Evolutionary conservation across 2,888 invertebrate species (phyloP).

Genomic region (Caenorhabditis virilis): DNA sequence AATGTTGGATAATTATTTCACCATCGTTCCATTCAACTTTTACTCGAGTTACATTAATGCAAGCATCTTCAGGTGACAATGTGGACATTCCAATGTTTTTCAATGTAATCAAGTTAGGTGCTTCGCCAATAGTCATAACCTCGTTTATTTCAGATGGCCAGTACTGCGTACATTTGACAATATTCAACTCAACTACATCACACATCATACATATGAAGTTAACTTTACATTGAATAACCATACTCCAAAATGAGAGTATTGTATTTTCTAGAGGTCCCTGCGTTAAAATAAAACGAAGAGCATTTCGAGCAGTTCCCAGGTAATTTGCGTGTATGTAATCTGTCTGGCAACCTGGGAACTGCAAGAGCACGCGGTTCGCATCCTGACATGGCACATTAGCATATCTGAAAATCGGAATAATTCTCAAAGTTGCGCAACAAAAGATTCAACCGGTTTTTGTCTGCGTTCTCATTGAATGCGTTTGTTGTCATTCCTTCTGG

Average conservation of each 20-base stretch:
- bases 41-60: conserved; percentile 22
- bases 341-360: conserved; percentile 20
- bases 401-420: conserved; percentile 13
- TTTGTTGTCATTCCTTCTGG: conserved; percentile 48
- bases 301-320: conserved; percentile 32
- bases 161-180: conserved; percentile 38
- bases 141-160: conserved; percentile 25
- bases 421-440: background rate
- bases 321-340: conserved; percentile 58
- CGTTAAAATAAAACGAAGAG: conserved; percentile 53
- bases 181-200: conserved; percentile 43
- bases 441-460: conserved; percentile 43
- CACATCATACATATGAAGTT: conserved; percentile 49
- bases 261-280: conserved; percentile 47
- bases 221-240: conserved; percentile 31
- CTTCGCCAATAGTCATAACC: conserved; percentile 25
- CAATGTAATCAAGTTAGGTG: conserved; percentile 18
- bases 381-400: conserved; percentile 53
- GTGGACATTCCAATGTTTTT: conserved; percentile 11
- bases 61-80: conserved; percentile 16
- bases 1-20: conserved; percentile 31
- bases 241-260: conserved; percentile 36
- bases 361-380: conserved; percentile 38
- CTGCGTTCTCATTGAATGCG: conserved; percentile 44
- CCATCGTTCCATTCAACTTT: conserved; percentile 28